A percentile compares a stretch with the other conserved stretches of the same genome.
These are phyloP conservation scores for Amblyjoppa fuscipennis DNA, from an alignment of 2,888 invertebrate genomes.

Conservation along the genomic window DNA sequence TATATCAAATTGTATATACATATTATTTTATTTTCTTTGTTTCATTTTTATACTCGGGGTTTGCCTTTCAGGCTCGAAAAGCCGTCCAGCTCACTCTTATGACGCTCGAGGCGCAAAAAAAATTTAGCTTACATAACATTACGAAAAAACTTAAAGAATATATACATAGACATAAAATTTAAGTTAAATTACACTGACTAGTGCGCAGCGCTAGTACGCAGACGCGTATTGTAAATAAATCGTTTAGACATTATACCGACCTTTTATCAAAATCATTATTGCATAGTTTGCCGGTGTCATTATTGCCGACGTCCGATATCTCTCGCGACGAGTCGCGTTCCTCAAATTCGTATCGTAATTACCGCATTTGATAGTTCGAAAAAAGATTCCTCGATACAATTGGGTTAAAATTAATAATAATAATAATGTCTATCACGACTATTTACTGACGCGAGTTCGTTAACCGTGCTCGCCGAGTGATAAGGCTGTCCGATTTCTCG, in stretches of 20 bases:
- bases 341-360: background rate
- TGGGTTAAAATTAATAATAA: conserved; percentile 24
- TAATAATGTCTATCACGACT: conserved; percentile 48
- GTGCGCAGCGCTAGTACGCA: background rate
- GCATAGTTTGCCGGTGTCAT: background rate
- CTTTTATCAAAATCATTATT: conserved; percentile 1
- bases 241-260: conserved; percentile 41
- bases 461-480: conserved; percentile 41
- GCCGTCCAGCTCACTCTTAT: conserved; percentile 43
- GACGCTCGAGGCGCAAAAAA: conserved; percentile 58
- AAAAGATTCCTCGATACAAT: background rate
- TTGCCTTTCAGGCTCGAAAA: background rate
- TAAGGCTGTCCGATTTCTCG: conserved; percentile 1
- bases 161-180: conserved; percentile 11
- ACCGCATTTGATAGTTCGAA: background rate
- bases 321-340: background rate
- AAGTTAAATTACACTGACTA: conserved; percentile 9
- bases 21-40: background rate
- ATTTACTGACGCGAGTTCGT: conserved; percentile 58
- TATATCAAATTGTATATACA: conserved; percentile 46
- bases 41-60: conserved; percentile 4
- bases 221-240: conserved; percentile 65
- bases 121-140: conserved; percentile 25
- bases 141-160: conserved; percentile 12
- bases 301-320: background rate